Percentiles rank a stretch among this genome's conserved stretches.
phyloP scores from a whole-genome alignment of 2,797 vertebrate species.

The Pangasius larnaudii region DNA sequence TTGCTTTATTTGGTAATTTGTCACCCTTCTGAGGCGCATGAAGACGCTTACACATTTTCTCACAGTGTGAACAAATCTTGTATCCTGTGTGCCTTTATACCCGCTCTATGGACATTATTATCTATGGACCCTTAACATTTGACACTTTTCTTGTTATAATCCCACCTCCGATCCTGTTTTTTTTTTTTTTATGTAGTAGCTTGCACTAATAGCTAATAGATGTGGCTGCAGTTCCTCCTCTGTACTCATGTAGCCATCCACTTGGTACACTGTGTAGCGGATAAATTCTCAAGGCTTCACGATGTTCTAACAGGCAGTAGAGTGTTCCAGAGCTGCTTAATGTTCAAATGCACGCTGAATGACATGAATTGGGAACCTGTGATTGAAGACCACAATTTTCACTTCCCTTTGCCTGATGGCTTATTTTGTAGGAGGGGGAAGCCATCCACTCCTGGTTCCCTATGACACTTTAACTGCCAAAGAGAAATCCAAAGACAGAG shows the following conservation, averaged over 20 bases:
- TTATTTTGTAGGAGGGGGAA: constrained; percentile 84
- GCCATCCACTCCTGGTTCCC: constrained; percentile 92
- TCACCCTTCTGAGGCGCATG: neutral
- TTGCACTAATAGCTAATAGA: neutral
- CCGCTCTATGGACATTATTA: neutral
- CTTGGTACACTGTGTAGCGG: neutral
- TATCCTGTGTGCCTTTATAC: neutral
- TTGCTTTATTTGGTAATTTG: neutral
- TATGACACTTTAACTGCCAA: constrained; percentile 95
- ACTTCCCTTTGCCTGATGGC: constrained; percentile 15
- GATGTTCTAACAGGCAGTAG: neutral
- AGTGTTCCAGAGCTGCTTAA: neutral
- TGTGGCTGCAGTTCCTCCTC: neutral
- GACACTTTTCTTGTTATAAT: neutral
- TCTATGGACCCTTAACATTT: neutral
- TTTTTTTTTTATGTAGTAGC: neutral
- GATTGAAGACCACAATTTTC: neutral
- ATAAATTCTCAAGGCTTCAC: neutral
- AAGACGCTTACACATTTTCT: neutral
- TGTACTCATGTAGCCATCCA: neutral
- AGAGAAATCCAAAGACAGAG: constrained; percentile 93
- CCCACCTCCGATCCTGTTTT: neutral
- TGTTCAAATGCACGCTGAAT: neutral
- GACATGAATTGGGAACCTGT: neutral
- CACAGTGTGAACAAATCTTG: neutral